Percentiles rank a stretch among this genome's conserved stretches.
Evolutionary conservation across 2,888 invertebrate genomes (phyloP).

Genomic region (Tigriopus californicus): DNA sequence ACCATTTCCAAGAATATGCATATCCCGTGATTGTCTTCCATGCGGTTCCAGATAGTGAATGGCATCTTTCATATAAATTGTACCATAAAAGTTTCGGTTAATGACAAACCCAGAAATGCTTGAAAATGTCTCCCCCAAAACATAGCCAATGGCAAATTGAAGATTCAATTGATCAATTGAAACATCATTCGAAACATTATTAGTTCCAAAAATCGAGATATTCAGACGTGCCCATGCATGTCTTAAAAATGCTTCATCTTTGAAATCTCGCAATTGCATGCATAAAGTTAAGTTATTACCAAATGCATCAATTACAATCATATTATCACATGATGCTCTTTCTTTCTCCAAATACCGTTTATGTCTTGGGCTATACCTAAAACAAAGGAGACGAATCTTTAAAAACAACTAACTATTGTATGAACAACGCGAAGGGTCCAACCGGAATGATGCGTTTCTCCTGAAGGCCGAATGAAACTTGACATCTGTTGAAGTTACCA

Average conservation of each 20-base stretch:
- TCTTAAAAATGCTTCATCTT: background rate
- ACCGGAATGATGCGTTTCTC: no score
- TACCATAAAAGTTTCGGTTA: slow-evolving; percentile 5
- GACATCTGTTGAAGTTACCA: no score
- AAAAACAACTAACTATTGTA: no score
- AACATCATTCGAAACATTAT: background rate
- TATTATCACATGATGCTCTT: background rate
- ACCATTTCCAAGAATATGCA: slow-evolving; percentile 13
- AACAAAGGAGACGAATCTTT: no score
- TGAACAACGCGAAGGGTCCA: no score
- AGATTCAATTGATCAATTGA: background rate
- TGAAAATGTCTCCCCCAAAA: background rate
- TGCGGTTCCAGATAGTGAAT: slow-evolving; percentile 6
- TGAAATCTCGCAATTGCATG: background rate
- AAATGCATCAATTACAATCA: background rate
- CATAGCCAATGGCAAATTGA: slow-evolving; percentile 3
- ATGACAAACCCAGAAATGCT: slow-evolving; percentile 6
- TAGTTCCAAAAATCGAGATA: background rate
- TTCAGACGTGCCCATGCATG: background rate
- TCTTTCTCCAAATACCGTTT: no score
- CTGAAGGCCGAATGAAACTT: no score
- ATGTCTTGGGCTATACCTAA: no score
- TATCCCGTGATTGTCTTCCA: slow-evolving; percentile 1
- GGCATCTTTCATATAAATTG: slow-evolving; percentile 4
- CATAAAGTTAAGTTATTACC: background rate